phyloP scores from a whole-genome alignment of 2,797 vertebrate species.

The Characodon lateralis region DNA sequence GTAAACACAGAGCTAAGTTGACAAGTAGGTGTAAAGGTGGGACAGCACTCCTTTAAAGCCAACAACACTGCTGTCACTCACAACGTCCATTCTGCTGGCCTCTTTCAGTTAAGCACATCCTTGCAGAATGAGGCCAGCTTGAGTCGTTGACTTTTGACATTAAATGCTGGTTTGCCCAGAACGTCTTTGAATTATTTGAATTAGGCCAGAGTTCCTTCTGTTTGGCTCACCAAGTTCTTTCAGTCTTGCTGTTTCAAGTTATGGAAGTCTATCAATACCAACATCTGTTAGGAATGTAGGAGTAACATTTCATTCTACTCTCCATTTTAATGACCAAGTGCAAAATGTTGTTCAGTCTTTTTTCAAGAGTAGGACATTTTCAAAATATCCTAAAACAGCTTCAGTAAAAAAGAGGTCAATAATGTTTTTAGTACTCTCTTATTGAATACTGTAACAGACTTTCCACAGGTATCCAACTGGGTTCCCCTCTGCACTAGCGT shows the following conservation, averaged over 20 bases:
- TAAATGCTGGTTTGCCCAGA: background rate
- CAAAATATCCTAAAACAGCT: background rate
- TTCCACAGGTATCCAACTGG: background rate
- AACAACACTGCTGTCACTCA: background rate
- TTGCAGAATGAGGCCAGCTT: background rate
- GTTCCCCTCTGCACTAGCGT: background rate
- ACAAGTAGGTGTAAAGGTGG: background rate
- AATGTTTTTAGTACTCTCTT: background rate
- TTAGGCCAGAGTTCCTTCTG: background rate
- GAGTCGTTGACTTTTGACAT: background rate
- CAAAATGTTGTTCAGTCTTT: background rate
- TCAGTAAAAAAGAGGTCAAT: background rate
- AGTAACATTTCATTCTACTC: background rate
- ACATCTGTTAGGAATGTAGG: background rate
- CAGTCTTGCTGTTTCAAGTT: background rate
- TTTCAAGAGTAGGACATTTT: background rate
- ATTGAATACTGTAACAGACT: background rate
- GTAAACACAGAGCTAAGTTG: background rate
- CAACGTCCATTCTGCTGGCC: background rate
- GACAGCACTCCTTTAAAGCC: background rate
- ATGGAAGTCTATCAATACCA: background rate
- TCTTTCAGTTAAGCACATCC: background rate
- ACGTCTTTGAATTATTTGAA: background rate
- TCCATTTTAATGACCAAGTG: background rate
- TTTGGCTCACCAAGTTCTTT: background rate